These are phyloP conservation scores for Aphis gossypii DNA, from an alignment of 1,140 invertebrate genomes.

Conservation along the genomic window DNA sequence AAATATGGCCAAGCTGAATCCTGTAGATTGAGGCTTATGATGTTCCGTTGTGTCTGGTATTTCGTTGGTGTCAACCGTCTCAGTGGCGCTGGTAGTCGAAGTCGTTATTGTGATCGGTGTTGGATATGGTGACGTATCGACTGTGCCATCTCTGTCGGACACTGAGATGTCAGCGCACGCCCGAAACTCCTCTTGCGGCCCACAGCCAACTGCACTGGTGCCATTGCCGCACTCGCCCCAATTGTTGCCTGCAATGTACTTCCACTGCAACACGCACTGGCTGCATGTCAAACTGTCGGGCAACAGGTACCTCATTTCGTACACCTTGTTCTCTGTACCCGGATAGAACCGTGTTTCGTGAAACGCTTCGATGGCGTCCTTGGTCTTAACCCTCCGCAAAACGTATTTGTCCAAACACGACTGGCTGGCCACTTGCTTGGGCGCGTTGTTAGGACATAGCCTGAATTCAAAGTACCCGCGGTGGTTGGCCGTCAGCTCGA, in stretches of 20 bases:
- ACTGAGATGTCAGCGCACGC: constrained; percentile 85
- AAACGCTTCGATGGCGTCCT: constrained; percentile 61
- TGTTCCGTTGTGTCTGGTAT: constrained; percentile 59
- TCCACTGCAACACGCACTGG: constrained; percentile 84
- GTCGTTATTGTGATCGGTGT: constrained; percentile 52
- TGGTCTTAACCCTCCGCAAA: constrained; percentile 68
- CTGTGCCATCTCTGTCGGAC: constrained; percentile 65
- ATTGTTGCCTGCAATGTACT: constrained; percentile 81
- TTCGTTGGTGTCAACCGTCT: constrained; percentile 60
- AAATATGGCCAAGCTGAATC: constrained; percentile 63
- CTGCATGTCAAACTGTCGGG: constrained; percentile 75
- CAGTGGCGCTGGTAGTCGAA: constrained; percentile 57
- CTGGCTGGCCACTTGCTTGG: constrained; percentile 67
- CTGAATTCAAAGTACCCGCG: constrained; percentile 89
- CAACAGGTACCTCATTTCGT: constrained; percentile 76
- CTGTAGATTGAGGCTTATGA: constrained; percentile 59
- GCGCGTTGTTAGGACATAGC: constrained; percentile 74
- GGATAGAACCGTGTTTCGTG: constrained; percentile 70
- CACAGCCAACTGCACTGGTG: constrained; percentile 78
- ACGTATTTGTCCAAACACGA: constrained; percentile 79
- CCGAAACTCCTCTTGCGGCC: constrained; percentile 86
- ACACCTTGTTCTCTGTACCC: constrained; percentile 77
- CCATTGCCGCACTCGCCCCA: constrained; percentile 79
- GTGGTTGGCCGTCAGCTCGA: constrained; percentile 74
- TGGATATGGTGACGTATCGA: constrained; percentile 62